Base-by-base conservation (phyloP, 2,888 invertebrate species). In the Ecliptopera silaceata region DNA sequence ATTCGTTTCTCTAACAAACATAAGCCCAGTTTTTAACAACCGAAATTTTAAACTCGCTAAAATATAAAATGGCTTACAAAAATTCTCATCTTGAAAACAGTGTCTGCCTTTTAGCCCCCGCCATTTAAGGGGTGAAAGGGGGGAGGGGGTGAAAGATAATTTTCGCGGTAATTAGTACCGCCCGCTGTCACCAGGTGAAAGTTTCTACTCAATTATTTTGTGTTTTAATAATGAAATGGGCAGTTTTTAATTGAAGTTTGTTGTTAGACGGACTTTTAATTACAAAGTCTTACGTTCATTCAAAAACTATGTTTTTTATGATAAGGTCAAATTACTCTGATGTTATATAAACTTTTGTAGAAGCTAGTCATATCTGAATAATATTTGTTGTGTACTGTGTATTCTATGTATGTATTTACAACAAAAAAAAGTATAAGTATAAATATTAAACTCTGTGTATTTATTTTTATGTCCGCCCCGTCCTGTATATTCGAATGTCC, bases 151-250 rank as follows among this genome's bases (percentile, higher is more conserved):
- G n/a, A 12, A 13, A 22, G 26, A 55, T 67, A 69, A 70, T 71
- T 71, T 68, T 66, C 66, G 60, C 64, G 63, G 68, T 71, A 71
- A 70, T 71, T 71, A 71, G 65, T 64, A 60, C 61, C 43, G 34
- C 51, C 50, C 65, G 29, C 57, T 64, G 66, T 65, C 69, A 70
- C 68, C 69, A 67, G 70, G 42, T 12, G 50, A 17, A 41, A 45
- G 52, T 55, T 55, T 47, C 44, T 55, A 49, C 48, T 57, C 43
- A 53, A 53, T 58, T 58, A 53, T 52, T 58, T 45, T 39, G 43
- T n/a, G 31, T 34, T 52, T 20, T n/a, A n/a, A n/a, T n/a, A n/a
- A n/a, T n/a, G 17, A 38, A 44, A 41, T 32, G 36, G 48, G 49
- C 45, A 31, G 20, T 26, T 45, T 36, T 56, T 36, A 31, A 36